Base-by-base conservation (phyloP, 2,113 vertebrate genomes). In the Symphodus melops region DNA sequence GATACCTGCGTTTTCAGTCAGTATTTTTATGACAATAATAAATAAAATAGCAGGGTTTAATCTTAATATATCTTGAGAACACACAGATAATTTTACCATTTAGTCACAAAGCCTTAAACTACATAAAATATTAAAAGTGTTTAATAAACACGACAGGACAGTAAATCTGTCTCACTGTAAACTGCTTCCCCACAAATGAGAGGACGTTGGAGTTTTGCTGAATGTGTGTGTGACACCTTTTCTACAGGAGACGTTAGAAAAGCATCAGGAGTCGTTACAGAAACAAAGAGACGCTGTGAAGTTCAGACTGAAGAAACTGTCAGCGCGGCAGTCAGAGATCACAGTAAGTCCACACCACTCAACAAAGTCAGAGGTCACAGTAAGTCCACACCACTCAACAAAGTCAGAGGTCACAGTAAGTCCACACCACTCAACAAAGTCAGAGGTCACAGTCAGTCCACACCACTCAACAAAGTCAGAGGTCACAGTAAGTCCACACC, bases 321-420 rank as follows among this genome's bases (percentile, higher is more conserved):
- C 92, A 5, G 81, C 87, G 7, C 92, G 92, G 12, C 93, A 93
- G 60, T 88, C 83, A 13, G 92, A 93, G 51, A 89, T 94, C 77
- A 82, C 77, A 21, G 94, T 95, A 83, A 94, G 94, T 90, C 49
- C 41, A 59, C 21, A 37, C 9, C 1, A 23, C 14, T 8, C 14
- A 48, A 7, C 6, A 17, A 19, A 17, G 60, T 88, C 83, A 13
- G 92, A 93, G 51, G 88, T 94, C 77, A 82, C 77, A 21, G 94
- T 95, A 83, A 94, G 94, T 90, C 49, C 41, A 59, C 21, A 37
- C 9, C 1, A 23, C 14, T 8, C 14, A 48, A 7, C 6, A 17
- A 19, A 93, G 60, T 88, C 83, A 13, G 92, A 93, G 51, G 88
- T 94, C 77, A 82, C 77, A 21, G 94, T 95, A 83, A 94, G 94